Conservation (phyloP, 1,140 invertebrate species). For the Drosophila murphyi region DNA sequence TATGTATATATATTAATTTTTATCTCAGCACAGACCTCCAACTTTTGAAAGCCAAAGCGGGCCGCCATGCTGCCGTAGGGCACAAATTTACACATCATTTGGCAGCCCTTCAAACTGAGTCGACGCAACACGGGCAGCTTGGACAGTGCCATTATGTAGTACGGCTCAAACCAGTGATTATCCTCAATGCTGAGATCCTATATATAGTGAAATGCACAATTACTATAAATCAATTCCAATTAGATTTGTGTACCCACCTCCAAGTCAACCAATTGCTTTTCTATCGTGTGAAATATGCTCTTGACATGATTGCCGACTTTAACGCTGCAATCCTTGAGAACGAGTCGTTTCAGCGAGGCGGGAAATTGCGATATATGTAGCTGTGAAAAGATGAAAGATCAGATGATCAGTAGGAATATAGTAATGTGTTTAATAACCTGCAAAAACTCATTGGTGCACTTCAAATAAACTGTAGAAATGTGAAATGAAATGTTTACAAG, state of each 20-base stretch:
- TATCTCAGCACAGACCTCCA: conserved; percentile 85
- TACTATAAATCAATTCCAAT: neutral
- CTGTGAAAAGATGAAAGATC: conserved; percentile 56
- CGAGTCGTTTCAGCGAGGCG: conserved; percentile 85
- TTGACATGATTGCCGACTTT: conserved; percentile 85
- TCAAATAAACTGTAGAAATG: no score
- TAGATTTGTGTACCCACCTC: conserved; percentile 83
- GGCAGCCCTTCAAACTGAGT: conserved; percentile 87
- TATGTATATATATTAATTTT: neutral
- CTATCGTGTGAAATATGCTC: conserved; percentile 86
- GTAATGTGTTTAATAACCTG: neutral
- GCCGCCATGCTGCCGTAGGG: conserved; percentile 90
- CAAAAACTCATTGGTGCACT: no score
- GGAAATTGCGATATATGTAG: conserved; percentile 87
- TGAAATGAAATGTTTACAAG: no score
- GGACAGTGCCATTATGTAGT: conserved; percentile 89
- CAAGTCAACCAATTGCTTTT: conserved; percentile 86
- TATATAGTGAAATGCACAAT: conserved; percentile 29
- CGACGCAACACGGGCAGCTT: conserved; percentile 87
- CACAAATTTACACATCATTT: conserved; percentile 88
- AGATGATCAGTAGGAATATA: neutral
- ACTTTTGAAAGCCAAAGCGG: conserved; percentile 88
- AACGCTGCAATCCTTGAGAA: conserved; percentile 86
- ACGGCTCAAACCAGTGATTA: conserved; percentile 89
- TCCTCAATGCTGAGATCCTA: conserved; percentile 88